Base-by-base conservation (phyloP, 2,797 vertebrate species). In the Phalanger gymnotis region DNA sequence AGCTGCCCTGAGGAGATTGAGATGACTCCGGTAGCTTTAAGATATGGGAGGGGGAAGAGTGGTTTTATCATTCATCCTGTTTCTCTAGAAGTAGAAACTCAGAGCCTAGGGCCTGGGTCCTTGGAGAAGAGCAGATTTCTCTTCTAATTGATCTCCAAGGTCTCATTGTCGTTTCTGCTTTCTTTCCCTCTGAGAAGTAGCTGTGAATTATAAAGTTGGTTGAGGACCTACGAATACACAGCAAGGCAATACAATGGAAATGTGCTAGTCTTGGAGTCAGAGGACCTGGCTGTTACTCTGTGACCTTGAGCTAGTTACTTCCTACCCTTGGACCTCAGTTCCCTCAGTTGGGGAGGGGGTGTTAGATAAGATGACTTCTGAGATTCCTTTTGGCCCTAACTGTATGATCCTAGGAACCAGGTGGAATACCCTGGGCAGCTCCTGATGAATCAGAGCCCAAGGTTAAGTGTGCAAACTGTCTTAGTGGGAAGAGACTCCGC, bases 141-240 rank as follows among this genome's bases (percentile, higher is more conserved):
- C 27, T 92, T 97, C 94, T 97, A 96, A 96, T 89, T 92, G 91
- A 47, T 54, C 92, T 3, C 54, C 0, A 34, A 92, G 91, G 81
- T 92, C 87, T 91, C 95, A 96, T 53, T 53, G 92, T 92, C 87
- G 91, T 93, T 92, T 81, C 22, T 81, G 73, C 40, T 47, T 81
- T 81, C 73, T 47, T 81, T 96, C 25, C 7, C 31, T 90, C 58
- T 56, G 87, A 28, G 53, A 92, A 91, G 91, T 95, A 93, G 91
- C 89, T 54, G 87, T 97, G 97, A 97, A 96, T 97, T 97, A 97
- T 97, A 97, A 98, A 98, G 96, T 98, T 97, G 96, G 94, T 93
- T 95, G 93, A 94, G 91, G 54, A 92, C 90, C 92, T 87, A 90
- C 92, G 95, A 93, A 96, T 95, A 66, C 94, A 87, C 53, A 93